phyloP scores from a whole-genome alignment of 2,113 vertebrate genomes.

The Anhinga anhinga region DNA sequence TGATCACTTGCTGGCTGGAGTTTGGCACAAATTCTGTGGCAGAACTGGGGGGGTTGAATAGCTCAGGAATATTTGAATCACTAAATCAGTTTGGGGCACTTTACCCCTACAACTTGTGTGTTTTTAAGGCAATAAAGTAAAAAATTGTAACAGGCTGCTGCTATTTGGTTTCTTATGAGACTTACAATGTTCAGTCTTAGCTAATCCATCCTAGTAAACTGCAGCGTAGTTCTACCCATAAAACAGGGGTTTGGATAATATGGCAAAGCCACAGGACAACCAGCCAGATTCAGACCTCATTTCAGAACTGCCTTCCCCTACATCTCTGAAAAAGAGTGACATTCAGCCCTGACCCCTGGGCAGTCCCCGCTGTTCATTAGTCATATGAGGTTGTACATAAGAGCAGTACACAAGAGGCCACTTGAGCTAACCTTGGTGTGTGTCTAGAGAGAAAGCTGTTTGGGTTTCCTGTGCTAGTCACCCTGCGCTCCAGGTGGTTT shows the following conservation, averaged over 20 bases:
- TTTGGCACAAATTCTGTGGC: background rate
- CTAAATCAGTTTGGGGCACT: background rate
- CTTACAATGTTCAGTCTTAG: background rate
- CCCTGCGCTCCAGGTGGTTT: background rate
- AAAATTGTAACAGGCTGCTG: background rate
- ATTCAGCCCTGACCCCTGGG: background rate
- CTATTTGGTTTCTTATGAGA: background rate
- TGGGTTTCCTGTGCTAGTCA: background rate
- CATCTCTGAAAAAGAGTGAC: background rate
- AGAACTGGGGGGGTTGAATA: background rate
- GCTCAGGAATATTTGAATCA: background rate
- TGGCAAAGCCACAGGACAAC: background rate
- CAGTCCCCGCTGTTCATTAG: background rate
- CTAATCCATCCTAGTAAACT: background rate
- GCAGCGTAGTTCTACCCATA: background rate
- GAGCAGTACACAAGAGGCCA: background rate
- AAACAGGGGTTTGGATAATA: background rate
- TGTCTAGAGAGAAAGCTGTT: background rate
- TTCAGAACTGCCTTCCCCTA: background rate
- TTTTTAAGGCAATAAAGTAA: background rate
- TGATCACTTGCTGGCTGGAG: background rate
- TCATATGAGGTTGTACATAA: background rate
- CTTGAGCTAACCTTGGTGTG: background rate
- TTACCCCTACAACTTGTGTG: background rate
- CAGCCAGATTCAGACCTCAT: background rate